phyloP scores from a whole-genome alignment of 2,113 vertebrate genomes.

The Australoheros scitulus region DNA sequence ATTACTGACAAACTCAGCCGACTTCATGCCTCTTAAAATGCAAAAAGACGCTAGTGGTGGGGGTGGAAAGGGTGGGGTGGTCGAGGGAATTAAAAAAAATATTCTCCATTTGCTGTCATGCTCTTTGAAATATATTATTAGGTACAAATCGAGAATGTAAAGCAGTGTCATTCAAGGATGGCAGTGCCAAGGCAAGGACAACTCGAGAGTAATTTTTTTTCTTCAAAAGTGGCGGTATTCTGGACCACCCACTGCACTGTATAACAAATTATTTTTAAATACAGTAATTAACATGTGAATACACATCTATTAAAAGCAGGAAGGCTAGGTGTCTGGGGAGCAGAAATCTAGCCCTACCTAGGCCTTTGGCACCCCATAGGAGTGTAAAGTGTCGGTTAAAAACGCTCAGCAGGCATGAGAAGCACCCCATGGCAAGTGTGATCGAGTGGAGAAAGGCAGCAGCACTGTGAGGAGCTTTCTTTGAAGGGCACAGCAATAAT shows the following conservation, averaged over 20 bases:
- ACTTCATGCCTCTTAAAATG: slow-evolving; percentile 67
- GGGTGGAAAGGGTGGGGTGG: not conserved
- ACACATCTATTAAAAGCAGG: slow-evolving; percentile 63
- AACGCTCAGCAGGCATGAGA: slow-evolving; percentile 64
- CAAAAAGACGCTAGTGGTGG: slow-evolving; percentile 27
- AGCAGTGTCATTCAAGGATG: slow-evolving; percentile 33
- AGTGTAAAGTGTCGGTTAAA: slow-evolving; percentile 63
- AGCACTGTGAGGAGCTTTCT: slow-evolving; percentile 49
- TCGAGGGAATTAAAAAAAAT: slow-evolving; percentile 36
- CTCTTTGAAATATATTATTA: slow-evolving; percentile 60
- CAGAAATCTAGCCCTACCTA: slow-evolving; percentile 40
- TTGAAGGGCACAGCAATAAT: slow-evolving; percentile 77
- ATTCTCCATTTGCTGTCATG: slow-evolving; percentile 43
- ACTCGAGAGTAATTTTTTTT: slow-evolving; percentile 9
- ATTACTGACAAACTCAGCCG: slow-evolving; percentile 70
- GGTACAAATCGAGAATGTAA: slow-evolving; percentile 55
- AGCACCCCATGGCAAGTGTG: slow-evolving; percentile 49
- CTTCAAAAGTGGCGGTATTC: slow-evolving; percentile 16
- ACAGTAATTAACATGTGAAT: slow-evolving; percentile 67
- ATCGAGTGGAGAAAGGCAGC: slow-evolving; percentile 55
- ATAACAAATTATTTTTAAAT: slow-evolving; percentile 51
- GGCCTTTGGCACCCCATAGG: slow-evolving; percentile 27
- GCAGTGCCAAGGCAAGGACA: slow-evolving; percentile 12
- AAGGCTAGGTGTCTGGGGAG: slow-evolving; percentile 46
- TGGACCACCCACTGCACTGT: slow-evolving; percentile 29